Base-by-base conservation (phyloP, 2,113 vertebrate genomes). In the Xerus inauris region DNA sequence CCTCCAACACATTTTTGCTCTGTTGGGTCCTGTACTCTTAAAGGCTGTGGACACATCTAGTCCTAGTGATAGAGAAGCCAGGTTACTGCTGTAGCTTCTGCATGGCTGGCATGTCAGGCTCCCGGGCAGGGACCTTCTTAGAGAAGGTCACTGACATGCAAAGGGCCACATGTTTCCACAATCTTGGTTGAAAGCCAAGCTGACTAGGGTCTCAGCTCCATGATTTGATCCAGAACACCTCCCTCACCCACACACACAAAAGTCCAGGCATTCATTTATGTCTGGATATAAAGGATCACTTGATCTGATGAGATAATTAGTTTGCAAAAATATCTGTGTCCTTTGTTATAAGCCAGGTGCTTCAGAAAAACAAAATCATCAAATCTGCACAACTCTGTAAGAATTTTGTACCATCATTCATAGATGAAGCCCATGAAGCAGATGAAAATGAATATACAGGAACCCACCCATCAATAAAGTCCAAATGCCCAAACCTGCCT, bases 251-350 rank as follows among this genome's bases (percentile, higher is more conserved):
- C 73, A 47, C 11, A 89, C 24, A 83, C 84, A 47, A 69, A 40
- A 1, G 5, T 20, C 20, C 14, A n/a, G 30, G 19, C 14, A 73
- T 1, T 38, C 0, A 32, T 72, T 26, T 8, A 5, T 28, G 14
- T 19, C 42, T 91, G 16, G 51, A 7, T 26, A 0, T 35, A 90
- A 87, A 72, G 32, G 14, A 51, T 12, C 22, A 12, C 30, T 54
- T 45, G 20, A 80, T 22, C 17, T 47, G 47, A 1, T 51, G 54
- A 84, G 71, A n/a, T 67, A 35, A 69, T 17, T 20, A 8, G 16
- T 57, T 75, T 80, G 35, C 49, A 85, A 4, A 72, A 71, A 57
- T 1, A 1, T 57, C 16, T 7, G 12, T 65, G 17, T 40, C 30
- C 38, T 83, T 79, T 62, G 32, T 40, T 54, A 20, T 2, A 0